These are phyloP conservation scores for Mustelus asterias DNA, from an alignment of 2,113 vertebrate genomes.

Conservation along the genomic window DNA sequence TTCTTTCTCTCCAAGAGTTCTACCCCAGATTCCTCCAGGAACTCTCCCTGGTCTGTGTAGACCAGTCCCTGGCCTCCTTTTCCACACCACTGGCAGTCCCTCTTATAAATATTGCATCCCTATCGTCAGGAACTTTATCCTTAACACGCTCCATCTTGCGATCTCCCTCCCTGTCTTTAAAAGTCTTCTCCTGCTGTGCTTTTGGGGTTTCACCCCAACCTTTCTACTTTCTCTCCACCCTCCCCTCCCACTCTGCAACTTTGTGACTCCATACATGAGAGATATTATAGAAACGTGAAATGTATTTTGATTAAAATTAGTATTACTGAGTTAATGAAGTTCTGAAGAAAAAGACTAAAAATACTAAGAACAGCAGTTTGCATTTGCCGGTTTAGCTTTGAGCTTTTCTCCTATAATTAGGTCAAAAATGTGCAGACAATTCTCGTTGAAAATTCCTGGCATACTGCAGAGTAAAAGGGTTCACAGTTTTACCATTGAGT, in stretches of 20 bases:
- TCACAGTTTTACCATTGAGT: constrained; percentile 10
- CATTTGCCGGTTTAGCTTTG: constrained; percentile 14
- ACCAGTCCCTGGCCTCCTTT: neutral
- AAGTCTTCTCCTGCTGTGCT: neutral
- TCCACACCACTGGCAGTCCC: neutral
- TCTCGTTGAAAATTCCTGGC: constrained; percentile 19
- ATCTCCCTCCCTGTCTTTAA: neutral
- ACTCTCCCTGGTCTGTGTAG: neutral
- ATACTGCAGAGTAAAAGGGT: constrained; percentile 27
- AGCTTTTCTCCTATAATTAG: constrained; percentile 25
- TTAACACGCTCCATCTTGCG: neutral
- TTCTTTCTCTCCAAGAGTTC: neutral
- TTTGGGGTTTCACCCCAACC: neutral
- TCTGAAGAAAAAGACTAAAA: neutral
- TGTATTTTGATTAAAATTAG: neutral
- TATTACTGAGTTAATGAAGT: neutral
- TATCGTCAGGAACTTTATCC: neutral
- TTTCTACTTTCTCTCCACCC: neutral
- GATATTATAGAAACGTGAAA: neutral
- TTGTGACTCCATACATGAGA: neutral
- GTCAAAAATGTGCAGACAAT: constrained; percentile 26
- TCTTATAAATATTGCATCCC: neutral
- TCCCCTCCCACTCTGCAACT: neutral
- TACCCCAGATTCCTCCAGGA: neutral
- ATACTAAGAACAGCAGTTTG: neutral